Conservation (phyloP, 2,113 vertebrate genomes). For the Sphyrna mokarran region DNA sequence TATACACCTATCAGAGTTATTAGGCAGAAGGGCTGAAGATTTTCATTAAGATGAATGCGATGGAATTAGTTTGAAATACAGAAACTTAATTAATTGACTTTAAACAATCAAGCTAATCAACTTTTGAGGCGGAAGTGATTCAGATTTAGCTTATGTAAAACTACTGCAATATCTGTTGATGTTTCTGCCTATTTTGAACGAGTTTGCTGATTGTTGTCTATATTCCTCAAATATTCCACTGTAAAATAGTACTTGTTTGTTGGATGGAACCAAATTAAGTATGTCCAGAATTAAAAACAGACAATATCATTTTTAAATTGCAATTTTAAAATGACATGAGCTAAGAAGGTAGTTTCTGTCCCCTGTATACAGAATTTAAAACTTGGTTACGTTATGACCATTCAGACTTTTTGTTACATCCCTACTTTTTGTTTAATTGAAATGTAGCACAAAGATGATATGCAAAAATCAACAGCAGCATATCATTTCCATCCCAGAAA, state of each 20-base stretch:
- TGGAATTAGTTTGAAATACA: background rate
- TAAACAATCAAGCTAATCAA: background rate
- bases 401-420: background rate
- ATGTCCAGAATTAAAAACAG: background rate
- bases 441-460: background rate
- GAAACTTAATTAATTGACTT: background rate
- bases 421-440: background rate
- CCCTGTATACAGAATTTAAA: background rate
- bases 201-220: background rate
- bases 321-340: background rate
- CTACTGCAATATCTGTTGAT: background rate
- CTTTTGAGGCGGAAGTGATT: background rate
- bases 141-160: background rate
- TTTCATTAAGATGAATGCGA: background rate
- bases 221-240: no score
- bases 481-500: no score
- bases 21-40: background rate
- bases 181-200: background rate
- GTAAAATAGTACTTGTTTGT: background rate
- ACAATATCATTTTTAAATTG: background rate
- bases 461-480: no score
- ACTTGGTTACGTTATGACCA: background rate
- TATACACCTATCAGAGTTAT: background rate
- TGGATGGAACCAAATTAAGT: background rate
- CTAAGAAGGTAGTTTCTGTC: background rate